Evolutionary conservation across 2,113 vertebrate genomes (phyloP).

Genomic region (Microcebus tavaratra): DNA sequence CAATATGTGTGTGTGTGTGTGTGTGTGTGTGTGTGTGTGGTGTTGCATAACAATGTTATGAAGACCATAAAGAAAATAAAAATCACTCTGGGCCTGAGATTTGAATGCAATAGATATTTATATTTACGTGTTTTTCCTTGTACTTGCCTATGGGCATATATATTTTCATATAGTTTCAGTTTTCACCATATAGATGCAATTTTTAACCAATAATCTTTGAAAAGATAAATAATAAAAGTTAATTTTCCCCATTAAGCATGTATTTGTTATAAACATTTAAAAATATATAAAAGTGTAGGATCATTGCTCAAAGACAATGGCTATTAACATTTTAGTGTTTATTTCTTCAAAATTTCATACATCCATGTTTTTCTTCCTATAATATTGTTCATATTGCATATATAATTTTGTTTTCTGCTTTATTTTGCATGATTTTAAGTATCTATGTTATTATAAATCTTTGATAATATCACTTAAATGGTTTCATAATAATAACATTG

Average conservation of each 20-base stretch:
- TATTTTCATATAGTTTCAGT: neutral
- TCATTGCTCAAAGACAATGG: neutral
- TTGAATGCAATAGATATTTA: neutral
- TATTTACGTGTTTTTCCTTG: neutral
- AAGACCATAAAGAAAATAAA: neutral
- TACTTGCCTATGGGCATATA: neutral
- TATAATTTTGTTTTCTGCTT: conserved; percentile 21
- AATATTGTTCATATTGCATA: neutral
- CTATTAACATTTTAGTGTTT: conserved; percentile 1
- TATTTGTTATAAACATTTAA: neutral
- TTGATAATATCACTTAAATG: conserved; percentile 30
- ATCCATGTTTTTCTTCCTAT: neutral
- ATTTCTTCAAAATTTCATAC: neutral
- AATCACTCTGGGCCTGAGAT: neutral
- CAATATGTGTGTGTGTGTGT: neutral
- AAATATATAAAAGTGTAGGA: neutral
- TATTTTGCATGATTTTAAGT: neutral
- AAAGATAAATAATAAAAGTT: neutral
- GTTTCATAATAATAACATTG: neutral
- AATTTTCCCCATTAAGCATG: neutral
- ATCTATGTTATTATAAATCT: neutral
- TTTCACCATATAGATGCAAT: neutral
- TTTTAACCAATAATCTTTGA: neutral
- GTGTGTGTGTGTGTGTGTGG: neutral
- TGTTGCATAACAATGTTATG: neutral